Evolutionary conservation across 2,888 invertebrate species (phyloP), one percentile per base, ranked within the genome.

Genomic region (Stictocephala bisonia): DNA sequence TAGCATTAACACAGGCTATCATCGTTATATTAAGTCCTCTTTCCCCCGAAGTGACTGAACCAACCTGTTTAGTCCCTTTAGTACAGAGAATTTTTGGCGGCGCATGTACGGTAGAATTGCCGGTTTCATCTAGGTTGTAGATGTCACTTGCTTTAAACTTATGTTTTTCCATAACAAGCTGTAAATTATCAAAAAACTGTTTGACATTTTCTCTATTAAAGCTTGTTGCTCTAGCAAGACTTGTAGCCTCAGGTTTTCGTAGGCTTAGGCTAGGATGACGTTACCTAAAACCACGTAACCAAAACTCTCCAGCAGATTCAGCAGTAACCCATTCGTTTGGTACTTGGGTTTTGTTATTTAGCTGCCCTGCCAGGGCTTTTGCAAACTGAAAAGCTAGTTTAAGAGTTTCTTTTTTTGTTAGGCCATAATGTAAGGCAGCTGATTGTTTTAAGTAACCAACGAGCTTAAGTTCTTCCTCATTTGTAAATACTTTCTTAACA

Each of bases 131-230:
- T 35, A 76, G 11, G 29, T 76, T 76, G 44, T 72, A 76, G 9
- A 74, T 72, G 13, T 60, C 71, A 31, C 15, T 41, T 4, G 69
- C 58, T 11, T 31, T 1, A 66, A 74, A 71, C 26, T 68, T 58
- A n/a, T 53, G 41, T 18, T 60, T 35, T 41, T 69, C 22, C 24
- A 69, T 20, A 22, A 68, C 56, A 11, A 31, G 1, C n/a, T 77
- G 72, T 24, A 78, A 74, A 69, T 80, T 80, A 29, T 78, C 70
- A 69, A 77, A 80, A 74, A 80, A 81, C 18, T 41, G 13, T 3
- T 56, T 48, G 1, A 81, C 77, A 50, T 75, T 78, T 7, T 72
- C 66, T 75, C 76, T 78, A 72, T 79, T 81, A 67, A 80, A 80
- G 51, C 75, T 73, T 26, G 70, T 77, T 31, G 77, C 75, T 31